Evolutionary conservation across 2,113 vertebrate species (phyloP), one percentile per base, ranked within the genome.

Genomic region (Xenopus borealis): DNA sequence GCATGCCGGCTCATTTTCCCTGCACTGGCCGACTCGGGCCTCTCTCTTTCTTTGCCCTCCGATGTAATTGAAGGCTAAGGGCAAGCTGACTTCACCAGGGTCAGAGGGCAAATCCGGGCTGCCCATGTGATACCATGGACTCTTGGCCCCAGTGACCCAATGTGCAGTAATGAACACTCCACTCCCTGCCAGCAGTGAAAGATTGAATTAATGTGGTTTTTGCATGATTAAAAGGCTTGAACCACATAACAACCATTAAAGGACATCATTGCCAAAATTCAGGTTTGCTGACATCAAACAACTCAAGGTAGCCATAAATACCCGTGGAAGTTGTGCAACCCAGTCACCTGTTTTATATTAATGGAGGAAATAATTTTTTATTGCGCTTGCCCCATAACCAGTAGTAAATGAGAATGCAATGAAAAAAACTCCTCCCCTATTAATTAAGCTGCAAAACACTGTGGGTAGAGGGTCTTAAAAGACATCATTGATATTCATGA

Each of bases 1-100:
- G 59, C n/a, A 14, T 62, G 66, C 74, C 74, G 63, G 74, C 45
- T 70, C n/a, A 66, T 20, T 64, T 55, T 53, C 23, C 10, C 58
- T 23, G 14, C 46, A 45, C 64, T 45, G 27, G 74, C 52, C 47
- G 52, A 12, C 59, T 20, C 6, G 18, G 66, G 27, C 59, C 30
- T 9, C 8, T 40, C 33, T 40, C 33, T 27, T 27, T 40, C 33
- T 6, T 40, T 59, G 44, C 47, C 33, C 45, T 30, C 20, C 20
- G 52, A 44, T 20, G 57, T 19, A 62, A 45, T 55, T 5, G 17
- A 2, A 9, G 53, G 53, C 8, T 16, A 50, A 23, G 52, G 53
- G n/a, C 8, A 45, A 17, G 33, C 13, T 17, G 62, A 64, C 17
- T 16, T 64, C 16, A 64, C 12, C 4, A 12, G 20, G 12, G 13